Conservation (phyloP, 1,140 invertebrate genomes). For the Musca domestica region DNA sequence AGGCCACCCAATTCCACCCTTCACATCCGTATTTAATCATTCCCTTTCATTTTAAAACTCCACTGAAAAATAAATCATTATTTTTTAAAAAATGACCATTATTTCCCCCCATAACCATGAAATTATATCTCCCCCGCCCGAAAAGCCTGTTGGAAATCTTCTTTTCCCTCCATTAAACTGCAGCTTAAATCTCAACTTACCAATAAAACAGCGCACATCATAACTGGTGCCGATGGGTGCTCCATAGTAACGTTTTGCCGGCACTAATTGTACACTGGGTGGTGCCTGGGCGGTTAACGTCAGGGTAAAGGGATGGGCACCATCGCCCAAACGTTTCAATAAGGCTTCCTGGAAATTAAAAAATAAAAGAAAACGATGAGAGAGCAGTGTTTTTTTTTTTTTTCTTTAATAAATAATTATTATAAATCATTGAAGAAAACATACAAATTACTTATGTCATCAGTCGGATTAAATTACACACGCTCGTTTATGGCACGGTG, state of each 20-base stretch:
- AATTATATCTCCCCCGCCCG: no score
- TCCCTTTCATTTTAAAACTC: neutral
- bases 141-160: no score
- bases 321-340: slow-evolving; percentile 73
- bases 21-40: no score
- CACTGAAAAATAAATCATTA: neutral
- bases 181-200: slow-evolving; percentile 44
- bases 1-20: no score
- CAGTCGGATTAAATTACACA: no score
- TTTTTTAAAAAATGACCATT: no score
- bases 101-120: no score
- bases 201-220: slow-evolving; percentile 59
- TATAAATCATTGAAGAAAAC: no score
- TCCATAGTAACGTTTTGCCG: slow-evolving; percentile 85
- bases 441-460: no score
- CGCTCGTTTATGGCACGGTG: neutral
- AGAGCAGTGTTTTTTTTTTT: neutral
- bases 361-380: neutral
- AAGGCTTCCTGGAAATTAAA: slow-evolving; percentile 67
- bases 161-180: no score
- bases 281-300: slow-evolving; percentile 76
- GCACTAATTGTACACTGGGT: slow-evolving; percentile 84
- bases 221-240: slow-evolving; percentile 88
- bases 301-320: slow-evolving; percentile 78
- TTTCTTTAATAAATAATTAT: neutral